Percentiles rank a stretch among this genome's conserved stretches.
These are phyloP conservation scores for Ceyx melanurus DNA, from an alignment of 2,113 vertebrate species.

Conservation along the genomic window DNA sequence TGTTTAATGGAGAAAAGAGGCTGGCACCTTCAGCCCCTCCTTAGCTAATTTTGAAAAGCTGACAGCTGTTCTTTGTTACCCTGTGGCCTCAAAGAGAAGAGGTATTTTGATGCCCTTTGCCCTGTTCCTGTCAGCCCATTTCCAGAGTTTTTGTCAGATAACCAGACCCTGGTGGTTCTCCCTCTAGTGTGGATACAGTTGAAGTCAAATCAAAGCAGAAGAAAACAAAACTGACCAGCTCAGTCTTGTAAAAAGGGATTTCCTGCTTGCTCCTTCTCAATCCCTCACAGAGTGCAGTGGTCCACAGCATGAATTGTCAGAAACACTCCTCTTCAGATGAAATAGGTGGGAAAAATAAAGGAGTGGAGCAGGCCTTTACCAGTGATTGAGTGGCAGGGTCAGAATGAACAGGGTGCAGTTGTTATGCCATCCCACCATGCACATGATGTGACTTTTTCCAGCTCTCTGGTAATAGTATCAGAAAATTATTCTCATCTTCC, in stretches of 20 bases:
- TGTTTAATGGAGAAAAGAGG: too few species aligned
- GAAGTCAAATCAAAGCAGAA: background rate
- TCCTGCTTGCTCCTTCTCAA: background rate
- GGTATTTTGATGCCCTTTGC: background rate
- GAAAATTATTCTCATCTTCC: background rate
- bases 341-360: background rate
- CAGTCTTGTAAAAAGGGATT: background rate
- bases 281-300: background rate
- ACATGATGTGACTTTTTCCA: background rate
- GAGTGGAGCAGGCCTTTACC: background rate
- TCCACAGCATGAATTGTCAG: fast-evolving
- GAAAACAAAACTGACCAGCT: background rate
- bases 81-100: background rate
- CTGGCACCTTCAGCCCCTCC: background rate
- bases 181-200: fast-evolving
- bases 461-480: background rate
- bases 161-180: background rate
- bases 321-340: background rate
- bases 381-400: background rate
- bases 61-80: background rate
- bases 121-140: background rate
- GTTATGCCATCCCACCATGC: background rate
- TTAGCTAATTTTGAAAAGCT: background rate
- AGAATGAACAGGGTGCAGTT: background rate
- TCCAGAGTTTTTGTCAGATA: background rate